Conservation (phyloP, 2,113 vertebrate genomes). For the Mastomys coucha region DNA sequence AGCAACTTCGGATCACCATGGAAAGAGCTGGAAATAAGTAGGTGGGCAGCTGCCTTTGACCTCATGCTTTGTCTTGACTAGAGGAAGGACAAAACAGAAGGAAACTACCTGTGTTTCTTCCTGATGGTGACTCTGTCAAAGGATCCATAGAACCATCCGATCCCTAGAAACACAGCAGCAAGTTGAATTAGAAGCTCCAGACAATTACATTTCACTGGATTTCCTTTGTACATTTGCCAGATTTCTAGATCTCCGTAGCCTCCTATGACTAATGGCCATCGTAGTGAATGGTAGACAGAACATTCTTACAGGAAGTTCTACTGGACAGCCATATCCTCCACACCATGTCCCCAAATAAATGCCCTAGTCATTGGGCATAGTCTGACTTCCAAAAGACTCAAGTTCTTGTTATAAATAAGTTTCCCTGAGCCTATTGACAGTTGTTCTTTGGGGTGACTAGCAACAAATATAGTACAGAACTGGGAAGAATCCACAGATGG, state of each 20-base stretch:
- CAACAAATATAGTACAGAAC: neutral
- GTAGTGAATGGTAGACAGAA: neutral
- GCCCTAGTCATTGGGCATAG: neutral
- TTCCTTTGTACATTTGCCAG: slow-evolving; percentile 20
- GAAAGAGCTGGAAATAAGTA: neutral
- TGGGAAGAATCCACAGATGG: neutral
- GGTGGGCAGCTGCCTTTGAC: neutral
- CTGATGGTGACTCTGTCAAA: neutral
- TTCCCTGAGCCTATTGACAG: neutral
- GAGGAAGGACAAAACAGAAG: neutral
- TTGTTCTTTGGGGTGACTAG: neutral
- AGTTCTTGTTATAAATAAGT: neutral
- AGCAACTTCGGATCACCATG: neutral
- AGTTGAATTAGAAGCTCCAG: neutral
- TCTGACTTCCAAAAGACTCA: slow-evolving; percentile 11
- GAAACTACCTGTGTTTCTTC: neutral
- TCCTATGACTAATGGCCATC: neutral
- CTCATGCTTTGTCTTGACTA: neutral
- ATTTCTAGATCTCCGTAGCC: neutral
- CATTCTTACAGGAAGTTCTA: neutral
- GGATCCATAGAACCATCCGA: neutral
- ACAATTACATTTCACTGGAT: neutral
- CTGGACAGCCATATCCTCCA: neutral
- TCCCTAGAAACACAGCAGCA: neutral
- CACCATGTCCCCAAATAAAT: neutral